Evolutionary conservation across 2,797 vertebrate genomes (phyloP).

Genomic region (Sebastes aleutianus): DNA sequence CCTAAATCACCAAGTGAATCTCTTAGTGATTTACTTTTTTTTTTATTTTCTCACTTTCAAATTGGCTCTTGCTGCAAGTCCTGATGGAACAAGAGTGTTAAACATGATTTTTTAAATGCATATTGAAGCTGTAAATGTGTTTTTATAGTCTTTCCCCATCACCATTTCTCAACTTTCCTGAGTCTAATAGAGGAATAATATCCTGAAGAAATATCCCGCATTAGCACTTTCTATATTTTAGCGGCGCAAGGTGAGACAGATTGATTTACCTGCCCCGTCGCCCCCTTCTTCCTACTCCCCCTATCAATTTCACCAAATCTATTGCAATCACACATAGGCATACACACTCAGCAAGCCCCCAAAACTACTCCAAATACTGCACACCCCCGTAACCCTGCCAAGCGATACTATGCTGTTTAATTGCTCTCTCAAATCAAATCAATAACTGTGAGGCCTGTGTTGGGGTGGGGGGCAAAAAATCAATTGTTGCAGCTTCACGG

Average conservation of each 20-base stretch:
- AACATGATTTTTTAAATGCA: background rate
- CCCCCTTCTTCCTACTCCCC: background rate
- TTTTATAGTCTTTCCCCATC: background rate
- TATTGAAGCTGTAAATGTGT: slow-evolving; percentile 15
- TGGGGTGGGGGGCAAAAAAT: slow-evolving; percentile 57
- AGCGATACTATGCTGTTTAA: slow-evolving; percentile 77
- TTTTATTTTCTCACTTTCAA: background rate
- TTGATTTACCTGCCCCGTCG: slow-evolving; percentile 45
- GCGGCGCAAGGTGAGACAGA: slow-evolving; percentile 41
- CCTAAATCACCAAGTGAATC: background rate
- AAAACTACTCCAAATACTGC: slow-evolving; percentile 52
- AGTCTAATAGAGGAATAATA: slow-evolving; percentile 37
- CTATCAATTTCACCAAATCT: slow-evolving; percentile 62
- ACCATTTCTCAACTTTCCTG: slow-evolving; percentile 8
- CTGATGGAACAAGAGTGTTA: background rate
- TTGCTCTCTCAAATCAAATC: slow-evolving; percentile 86
- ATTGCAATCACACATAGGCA: slow-evolving; percentile 48
- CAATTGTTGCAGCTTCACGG: slow-evolving; percentile 93
- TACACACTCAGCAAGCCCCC: slow-evolving; percentile 24
- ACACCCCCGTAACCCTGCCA: slow-evolving; percentile 63
- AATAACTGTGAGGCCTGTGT: slow-evolving; percentile 75
- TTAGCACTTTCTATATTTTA: slow-evolving; percentile 58
- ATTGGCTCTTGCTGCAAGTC: background rate
- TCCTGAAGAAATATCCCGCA: slow-evolving; percentile 25
- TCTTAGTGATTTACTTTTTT: background rate